Evolutionary conservation across 2,797 vertebrate genomes (phyloP).

Genomic region (Ateles fusciceps): DNA sequence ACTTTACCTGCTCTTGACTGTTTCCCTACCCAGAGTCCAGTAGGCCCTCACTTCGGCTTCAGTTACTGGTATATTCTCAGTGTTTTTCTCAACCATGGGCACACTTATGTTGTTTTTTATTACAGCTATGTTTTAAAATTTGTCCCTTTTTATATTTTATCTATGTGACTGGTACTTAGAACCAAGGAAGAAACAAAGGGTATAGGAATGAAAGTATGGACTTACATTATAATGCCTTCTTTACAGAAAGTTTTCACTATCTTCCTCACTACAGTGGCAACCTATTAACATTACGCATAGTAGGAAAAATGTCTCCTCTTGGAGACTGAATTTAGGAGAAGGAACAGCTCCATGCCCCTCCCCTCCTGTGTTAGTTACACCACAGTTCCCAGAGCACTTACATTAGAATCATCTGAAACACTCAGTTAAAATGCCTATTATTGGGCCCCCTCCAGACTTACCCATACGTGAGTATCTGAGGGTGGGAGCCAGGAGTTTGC

Average conservation of each 20-base stretch:
- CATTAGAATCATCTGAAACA: neutral
- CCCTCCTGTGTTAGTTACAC: neutral
- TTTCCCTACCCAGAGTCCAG: no score
- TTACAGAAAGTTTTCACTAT: neutral
- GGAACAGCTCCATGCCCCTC: no score
- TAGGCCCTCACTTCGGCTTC: neutral
- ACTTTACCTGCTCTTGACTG: neutral
- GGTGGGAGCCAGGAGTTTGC: neutral
- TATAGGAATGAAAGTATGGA: neutral
- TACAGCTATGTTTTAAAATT: neutral
- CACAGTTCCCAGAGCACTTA: neutral
- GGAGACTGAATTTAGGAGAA: neutral
- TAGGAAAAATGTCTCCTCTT: neutral
- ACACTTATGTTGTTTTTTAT: neutral
- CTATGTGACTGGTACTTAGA: neutral
- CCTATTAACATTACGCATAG: accelerated
- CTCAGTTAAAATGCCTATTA: neutral
- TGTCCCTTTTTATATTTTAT: neutral
- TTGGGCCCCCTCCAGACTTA: neutral
- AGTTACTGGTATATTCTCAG: neutral
- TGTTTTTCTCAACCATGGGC: neutral
- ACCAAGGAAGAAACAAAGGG: neutral
- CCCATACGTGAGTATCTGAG: neutral
- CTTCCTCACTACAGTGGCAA: neutral
- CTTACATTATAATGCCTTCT: neutral